These are phyloP conservation scores for Tamias sibiricus DNA, from an alignment of 2,113 vertebrate species.

Conservation along the genomic window DNA sequence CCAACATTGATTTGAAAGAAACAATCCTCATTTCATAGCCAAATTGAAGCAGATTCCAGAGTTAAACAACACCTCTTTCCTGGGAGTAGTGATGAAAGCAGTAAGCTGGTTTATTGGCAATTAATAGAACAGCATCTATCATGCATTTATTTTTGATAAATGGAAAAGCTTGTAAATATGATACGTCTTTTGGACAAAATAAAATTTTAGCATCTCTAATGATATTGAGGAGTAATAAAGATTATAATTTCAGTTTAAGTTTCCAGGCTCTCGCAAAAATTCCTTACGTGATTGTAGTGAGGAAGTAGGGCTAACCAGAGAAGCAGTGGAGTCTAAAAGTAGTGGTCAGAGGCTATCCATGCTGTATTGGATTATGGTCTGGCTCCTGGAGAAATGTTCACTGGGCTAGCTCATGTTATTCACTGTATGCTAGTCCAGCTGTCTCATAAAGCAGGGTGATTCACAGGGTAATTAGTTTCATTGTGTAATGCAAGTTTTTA, in stretches of 20 bases:
- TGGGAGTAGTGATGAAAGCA: neutral
- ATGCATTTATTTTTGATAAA: neutral
- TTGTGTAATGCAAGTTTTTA: conserved; percentile 69
- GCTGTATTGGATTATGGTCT: neutral
- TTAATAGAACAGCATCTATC: neutral
- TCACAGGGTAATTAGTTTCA: conserved; percentile 59
- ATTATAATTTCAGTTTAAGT: conserved; percentile 1
- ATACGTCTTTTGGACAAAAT: neutral
- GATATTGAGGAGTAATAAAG: neutral
- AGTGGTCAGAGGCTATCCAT: neutral
- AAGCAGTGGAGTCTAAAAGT: neutral
- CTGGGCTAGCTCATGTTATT: neutral
- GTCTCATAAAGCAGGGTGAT: neutral
- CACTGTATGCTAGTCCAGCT: conserved; percentile 25
- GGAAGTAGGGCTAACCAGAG: neutral
- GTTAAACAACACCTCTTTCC: neutral
- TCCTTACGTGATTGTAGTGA: conserved; percentile 3
- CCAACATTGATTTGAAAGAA: neutral
- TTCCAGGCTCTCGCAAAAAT: conserved; percentile 37
- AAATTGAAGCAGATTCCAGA: conserved; percentile 16
- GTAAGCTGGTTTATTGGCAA: neutral
- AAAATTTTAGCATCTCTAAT: neutral
- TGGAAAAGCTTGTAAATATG: neutral
- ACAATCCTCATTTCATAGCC: neutral
- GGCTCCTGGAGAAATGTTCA: neutral